Evolutionary conservation across 2,888 invertebrate genomes (phyloP).

Genomic region (Tribolium freemani): DNA sequence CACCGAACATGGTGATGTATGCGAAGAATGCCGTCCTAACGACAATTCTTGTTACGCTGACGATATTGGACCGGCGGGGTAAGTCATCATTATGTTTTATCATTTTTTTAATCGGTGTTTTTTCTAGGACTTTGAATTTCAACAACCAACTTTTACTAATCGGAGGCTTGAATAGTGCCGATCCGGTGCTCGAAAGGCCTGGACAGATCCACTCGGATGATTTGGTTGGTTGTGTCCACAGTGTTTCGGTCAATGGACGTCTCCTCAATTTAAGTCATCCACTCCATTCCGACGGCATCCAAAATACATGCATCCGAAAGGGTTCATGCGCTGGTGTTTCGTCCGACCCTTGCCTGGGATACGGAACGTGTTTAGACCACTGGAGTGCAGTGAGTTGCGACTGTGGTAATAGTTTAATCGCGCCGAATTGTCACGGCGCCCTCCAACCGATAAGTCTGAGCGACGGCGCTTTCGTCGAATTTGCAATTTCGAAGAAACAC

Average conservation of each 20-base stretch:
- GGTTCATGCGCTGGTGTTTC: slow-evolving; percentile 73
- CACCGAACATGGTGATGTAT: slow-evolving; percentile 87
- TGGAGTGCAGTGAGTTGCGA: slow-evolving; percentile 85
- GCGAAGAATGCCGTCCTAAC: slow-evolving; percentile 88
- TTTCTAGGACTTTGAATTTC: slow-evolving; percentile 86
- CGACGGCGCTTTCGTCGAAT: slow-evolving; percentile 84
- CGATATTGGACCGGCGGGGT: slow-evolving; percentile 91
- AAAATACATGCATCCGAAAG: slow-evolving; percentile 82
- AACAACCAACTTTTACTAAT: slow-evolving; percentile 89
- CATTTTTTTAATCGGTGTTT: background rate
- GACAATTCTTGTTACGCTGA: slow-evolving; percentile 87
- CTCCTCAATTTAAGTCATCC: slow-evolving; percentile 86
- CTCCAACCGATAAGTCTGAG: slow-evolving; percentile 85
- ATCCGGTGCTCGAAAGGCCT: slow-evolving; percentile 88
- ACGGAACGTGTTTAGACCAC: slow-evolving; percentile 84
- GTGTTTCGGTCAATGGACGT: slow-evolving; percentile 89
- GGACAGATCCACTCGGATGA: slow-evolving; percentile 94
- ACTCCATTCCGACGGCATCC: slow-evolving; percentile 79
- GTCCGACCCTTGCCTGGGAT: slow-evolving; percentile 74
- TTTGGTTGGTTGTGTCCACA: slow-evolving; percentile 94
- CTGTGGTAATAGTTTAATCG: slow-evolving; percentile 78
- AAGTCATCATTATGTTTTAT: slow-evolving; percentile 63
- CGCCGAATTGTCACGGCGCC: slow-evolving; percentile 85
- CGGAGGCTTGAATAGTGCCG: slow-evolving; percentile 88
- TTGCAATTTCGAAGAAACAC: slow-evolving; percentile 85